Evolutionary conservation across 1,140 invertebrate genomes (phyloP), one percentile per base, ranked within the genome.

Genomic region (Dufourea novaeangliae): DNA sequence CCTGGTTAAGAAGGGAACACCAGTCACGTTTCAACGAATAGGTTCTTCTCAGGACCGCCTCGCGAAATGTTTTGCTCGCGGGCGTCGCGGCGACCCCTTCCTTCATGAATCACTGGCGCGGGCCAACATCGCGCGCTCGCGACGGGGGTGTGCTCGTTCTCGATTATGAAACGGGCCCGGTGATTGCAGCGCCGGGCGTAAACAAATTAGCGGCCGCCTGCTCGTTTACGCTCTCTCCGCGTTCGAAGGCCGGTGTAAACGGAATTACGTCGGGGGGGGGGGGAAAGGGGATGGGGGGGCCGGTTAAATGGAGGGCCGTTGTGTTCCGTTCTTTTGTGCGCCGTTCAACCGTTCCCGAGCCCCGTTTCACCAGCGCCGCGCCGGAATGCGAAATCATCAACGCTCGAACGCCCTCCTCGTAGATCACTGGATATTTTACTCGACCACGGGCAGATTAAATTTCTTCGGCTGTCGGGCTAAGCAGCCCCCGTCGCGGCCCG

Each of bases 131-230:
- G 6, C 50, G 4, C 14, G 2, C 14, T 32, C 34, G 59, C 59
- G 25, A 41, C 32, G 50, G 39, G 62, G 22, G 25, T 52, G 69
- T 61, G 37, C 34, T 64, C 39, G 56, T 78, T 78, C 69, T 22
- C 69, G 69, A 81, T 83, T 83, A 79, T 71, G 46, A 74, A 83
- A 78, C 72, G 39, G n/a, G 46, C 39, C 54, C 22, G 27, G 70
- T 46, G 69, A 84, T 85, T 84, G 79, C 75, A 56, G 25, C 29
- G 54, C 22, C 54, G 5, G 70, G 52, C 80, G 67, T 75, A 79
- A 83, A 83, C 80, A 70, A 83, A 83, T 84, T 83, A 83, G 46
- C 34, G 52, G 7, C 41, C 39, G 34, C 27, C 12, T n/a, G n/a
- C 37, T 56, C 44, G 39, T 66, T 54, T 52, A 34, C 25, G 12